These are phyloP conservation scores for Pedetes capensis DNA, from an alignment of 2,113 vertebrate genomes.

Conservation along the genomic window DNA sequence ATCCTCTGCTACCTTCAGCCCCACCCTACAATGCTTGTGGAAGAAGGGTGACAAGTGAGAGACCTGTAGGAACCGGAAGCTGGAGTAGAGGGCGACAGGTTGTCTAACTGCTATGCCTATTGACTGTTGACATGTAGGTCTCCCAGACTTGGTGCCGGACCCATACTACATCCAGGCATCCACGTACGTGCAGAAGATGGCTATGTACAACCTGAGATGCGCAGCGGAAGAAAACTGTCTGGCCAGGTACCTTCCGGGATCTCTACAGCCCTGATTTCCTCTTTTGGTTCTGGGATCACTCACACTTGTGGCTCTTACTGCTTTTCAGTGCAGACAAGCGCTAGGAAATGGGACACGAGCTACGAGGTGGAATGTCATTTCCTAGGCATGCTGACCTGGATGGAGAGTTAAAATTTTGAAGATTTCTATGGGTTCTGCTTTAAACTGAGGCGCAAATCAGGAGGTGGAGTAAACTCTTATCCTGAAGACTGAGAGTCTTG, in stretches of 20 bases:
- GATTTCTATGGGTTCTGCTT: background rate
- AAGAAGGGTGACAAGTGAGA: background rate
- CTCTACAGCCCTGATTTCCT: background rate
- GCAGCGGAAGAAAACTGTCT: constrained; percentile 97
- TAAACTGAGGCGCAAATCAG: background rate
- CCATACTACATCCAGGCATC: constrained; percentile 95
- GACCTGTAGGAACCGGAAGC: background rate
- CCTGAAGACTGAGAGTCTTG: background rate
- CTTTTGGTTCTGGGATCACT: background rate
- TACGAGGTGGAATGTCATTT: background rate
- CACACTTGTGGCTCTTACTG: background rate
- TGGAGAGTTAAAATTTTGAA: background rate
- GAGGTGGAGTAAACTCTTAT: background rate
- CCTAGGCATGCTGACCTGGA: background rate
- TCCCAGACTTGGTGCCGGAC: constrained; percentile 96
- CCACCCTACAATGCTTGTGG: background rate
- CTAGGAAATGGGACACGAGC: background rate
- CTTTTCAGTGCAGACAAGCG: background rate
- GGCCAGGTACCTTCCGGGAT: constrained; percentile 86
- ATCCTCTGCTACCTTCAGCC: background rate
- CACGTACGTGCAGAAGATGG: constrained; percentile 92
- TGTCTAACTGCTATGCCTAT: constrained; percentile 65
- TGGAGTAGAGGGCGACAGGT: constrained; percentile 35
- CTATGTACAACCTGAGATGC: constrained; percentile 97
- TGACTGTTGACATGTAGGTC: constrained; percentile 85